Evolutionary conservation across 2,797 vertebrate species (phyloP).

Genomic region (Myripristis murdjan): DNA sequence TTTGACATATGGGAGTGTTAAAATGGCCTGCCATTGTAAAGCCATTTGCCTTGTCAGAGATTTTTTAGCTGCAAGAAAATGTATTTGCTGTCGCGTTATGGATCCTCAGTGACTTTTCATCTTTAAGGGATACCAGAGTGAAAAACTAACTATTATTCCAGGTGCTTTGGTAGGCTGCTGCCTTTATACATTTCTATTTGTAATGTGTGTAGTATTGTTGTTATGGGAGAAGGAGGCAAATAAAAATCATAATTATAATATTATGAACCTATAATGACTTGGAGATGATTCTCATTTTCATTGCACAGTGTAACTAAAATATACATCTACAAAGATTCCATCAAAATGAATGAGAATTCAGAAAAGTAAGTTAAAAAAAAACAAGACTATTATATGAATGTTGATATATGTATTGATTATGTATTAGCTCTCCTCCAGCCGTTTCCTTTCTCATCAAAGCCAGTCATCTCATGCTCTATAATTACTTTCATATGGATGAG

Average conservation of each 20-base stretch:
- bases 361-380: background rate
- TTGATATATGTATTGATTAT: conserved; percentile 69
- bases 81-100: conserved; percentile 68
- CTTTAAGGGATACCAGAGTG: conserved; percentile 19
- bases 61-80: conserved; percentile 52
- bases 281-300: background rate
- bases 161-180: background rate
- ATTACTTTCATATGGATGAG: conserved; percentile 71
- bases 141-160: conserved; percentile 26
- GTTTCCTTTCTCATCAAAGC: conserved; percentile 52
- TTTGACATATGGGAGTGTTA: conserved; percentile 72
- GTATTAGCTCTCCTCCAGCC: conserved; percentile 45
- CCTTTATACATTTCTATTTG: conserved; percentile 1
- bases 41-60: conserved; percentile 63
- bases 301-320: background rate
- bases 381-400: conserved; percentile 35
- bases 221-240: too few species aligned
- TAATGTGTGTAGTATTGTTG: background rate
- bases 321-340: too few species aligned
- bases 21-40: conserved; percentile 65
- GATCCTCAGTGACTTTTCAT: conserved; percentile 48
- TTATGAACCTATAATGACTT: background rate
- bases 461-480: conserved; percentile 62
- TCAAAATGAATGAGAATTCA: conserved; percentile 2
- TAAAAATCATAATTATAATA: background rate